Evolutionary conservation across 2,113 vertebrate genomes (phyloP).

Genomic region (Myodes glareolus): DNA sequence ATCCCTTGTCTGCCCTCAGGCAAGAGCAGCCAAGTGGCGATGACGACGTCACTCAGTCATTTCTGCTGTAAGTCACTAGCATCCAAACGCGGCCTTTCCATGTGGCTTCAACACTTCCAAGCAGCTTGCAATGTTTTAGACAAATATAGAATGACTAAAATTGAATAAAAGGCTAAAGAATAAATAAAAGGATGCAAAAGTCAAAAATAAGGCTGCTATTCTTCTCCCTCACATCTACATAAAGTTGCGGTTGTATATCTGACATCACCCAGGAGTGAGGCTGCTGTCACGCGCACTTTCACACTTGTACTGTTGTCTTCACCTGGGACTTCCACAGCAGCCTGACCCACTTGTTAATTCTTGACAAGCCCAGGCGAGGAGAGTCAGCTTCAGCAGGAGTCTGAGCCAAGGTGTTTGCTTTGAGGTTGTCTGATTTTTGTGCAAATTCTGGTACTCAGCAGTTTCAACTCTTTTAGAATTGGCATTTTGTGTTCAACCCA

Average conservation of each 20-base stretch:
- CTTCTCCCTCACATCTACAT: not conserved
- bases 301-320: not conserved
- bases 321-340: not conserved
- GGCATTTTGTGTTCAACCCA: conserved; percentile 74
- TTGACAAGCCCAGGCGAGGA: not conserved
- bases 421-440: not conserved
- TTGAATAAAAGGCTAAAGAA: not conserved
- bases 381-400: not conserved
- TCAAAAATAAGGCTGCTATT: not conserved
- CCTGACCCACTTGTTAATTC: not conserved
- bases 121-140: not conserved
- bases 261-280: not conserved
- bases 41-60: conserved; percentile 1
- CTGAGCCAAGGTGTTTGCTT: not conserved
- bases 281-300: not conserved
- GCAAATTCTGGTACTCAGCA: conserved; percentile 63
- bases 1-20: not conserved
- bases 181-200: not conserved
- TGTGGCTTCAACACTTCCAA: not conserved
- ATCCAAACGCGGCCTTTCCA: not conserved
- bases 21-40: not conserved
- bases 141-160: not conserved
- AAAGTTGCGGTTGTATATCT: not conserved
- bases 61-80: not conserved
- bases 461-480: conserved; percentile 70